Conservation (phyloP, 2,888 invertebrate genomes). For the Tridacna crocea region DNA sequence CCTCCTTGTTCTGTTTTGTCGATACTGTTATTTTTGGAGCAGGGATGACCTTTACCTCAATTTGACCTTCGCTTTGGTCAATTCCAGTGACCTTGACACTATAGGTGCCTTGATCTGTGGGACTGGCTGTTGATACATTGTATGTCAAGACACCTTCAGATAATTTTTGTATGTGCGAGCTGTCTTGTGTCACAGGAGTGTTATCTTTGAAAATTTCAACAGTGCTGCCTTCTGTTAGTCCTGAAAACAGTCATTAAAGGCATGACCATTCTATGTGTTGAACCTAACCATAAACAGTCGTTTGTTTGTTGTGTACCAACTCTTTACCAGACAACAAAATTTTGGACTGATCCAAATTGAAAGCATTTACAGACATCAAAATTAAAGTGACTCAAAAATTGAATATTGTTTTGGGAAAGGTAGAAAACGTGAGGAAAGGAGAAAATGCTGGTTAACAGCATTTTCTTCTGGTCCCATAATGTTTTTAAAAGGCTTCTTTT, state of each 20-base stretch:
- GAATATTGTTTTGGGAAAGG: no score
- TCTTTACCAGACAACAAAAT: no score
- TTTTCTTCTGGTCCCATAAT: no score
- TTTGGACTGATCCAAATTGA: no score
- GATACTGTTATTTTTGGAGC: slow-evolving; percentile 12
- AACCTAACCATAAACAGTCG: no score
- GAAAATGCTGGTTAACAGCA: no score
- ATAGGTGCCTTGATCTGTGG: slow-evolving; percentile 6
- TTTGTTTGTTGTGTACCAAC: no score
- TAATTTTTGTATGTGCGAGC: slow-evolving; percentile 7
- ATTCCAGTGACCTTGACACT: slow-evolving; percentile 6
- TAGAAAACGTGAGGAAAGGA: no score
- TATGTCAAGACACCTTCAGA: slow-evolving; percentile 3
- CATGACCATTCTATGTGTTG: no score
- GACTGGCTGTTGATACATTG: neutral
- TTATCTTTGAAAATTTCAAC: slow-evolving; percentile 7
- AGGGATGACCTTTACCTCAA: slow-evolving; percentile 14
- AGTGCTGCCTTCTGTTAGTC: neutral
- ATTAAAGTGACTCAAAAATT: no score
- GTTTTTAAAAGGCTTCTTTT: no score
- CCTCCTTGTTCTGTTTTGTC: slow-evolving; percentile 2
- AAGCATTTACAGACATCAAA: no score
- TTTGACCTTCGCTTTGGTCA: slow-evolving; percentile 3
- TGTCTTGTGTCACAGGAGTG: neutral
- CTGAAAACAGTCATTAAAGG: neutral